These are phyloP conservation scores for Eledona agricola DNA, from an alignment of 2,888 invertebrate species.

Conservation along the genomic window DNA sequence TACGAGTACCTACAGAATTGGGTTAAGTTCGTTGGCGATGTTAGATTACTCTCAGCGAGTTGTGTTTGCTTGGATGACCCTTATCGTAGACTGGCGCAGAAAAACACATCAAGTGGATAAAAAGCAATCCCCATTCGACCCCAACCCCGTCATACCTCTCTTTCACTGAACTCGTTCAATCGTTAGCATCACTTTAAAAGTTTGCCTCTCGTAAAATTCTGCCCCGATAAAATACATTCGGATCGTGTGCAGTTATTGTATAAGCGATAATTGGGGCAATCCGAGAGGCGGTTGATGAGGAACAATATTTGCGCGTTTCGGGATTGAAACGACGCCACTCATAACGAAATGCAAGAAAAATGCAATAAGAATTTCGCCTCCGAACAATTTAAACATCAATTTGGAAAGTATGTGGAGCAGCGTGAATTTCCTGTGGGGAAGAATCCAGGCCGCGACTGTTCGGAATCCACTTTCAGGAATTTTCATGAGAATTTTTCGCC, in stretches of 20 bases:
- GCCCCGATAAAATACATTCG: constrained; percentile 46
- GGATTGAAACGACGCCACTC: constrained; percentile 8
- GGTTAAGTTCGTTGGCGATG: constrained; percentile 47
- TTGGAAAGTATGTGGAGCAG: constrained; percentile 39
- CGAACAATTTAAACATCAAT: constrained; percentile 40
- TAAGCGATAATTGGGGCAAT: too few relatives aligned
- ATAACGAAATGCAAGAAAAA: constrained; percentile 34
- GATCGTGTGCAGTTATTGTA: constrained; percentile 17
- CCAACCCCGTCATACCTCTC: constrained; percentile 39
- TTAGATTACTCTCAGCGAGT: constrained; percentile 46
- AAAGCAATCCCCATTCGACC: constrained; percentile 54
- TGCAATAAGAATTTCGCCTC: constrained; percentile 33
- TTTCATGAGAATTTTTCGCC: constrained; percentile 31
- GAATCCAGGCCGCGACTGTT: constrained; percentile 23
- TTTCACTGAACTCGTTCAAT: constrained; percentile 45
- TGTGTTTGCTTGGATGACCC: constrained; percentile 54
- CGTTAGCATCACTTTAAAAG: constrained; percentile 50
- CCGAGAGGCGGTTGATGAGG: too few relatives aligned
- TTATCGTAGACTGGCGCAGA: constrained; percentile 56
- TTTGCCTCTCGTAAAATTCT: constrained; percentile 51
- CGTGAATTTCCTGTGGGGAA: constrained; percentile 34
- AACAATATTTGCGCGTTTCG: too few relatives aligned
- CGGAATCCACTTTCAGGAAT: constrained; percentile 19
- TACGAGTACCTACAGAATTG: constrained; percentile 41
- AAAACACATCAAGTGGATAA: constrained; percentile 59